Evolutionary conservation across 2,888 invertebrate species (phyloP).

Genomic region (Cheiracanthium punctorium): DNA sequence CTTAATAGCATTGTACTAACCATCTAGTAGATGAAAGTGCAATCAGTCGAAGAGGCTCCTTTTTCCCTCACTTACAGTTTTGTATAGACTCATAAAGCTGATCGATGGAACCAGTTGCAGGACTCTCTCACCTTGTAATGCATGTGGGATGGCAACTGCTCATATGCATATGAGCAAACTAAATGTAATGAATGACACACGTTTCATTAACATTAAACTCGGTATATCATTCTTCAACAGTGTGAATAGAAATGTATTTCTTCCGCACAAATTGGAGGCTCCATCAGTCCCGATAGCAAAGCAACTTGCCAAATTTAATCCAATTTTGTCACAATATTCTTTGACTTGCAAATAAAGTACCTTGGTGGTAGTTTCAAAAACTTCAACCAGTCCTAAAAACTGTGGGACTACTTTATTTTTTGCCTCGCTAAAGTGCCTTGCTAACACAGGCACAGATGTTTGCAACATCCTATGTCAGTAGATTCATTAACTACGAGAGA

Average conservation of each 20-base stretch:
- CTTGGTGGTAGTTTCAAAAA: neutral
- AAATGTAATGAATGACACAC: slow-evolving; percentile 1
- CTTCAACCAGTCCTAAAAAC: neutral
- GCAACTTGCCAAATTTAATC: neutral
- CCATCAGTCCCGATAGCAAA: neutral
- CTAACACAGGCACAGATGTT: neutral
- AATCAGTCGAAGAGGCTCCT: neutral
- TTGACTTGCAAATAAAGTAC: neutral
- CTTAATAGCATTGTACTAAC: neutral
- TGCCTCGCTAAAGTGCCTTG: neutral
- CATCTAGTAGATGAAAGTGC: neutral
- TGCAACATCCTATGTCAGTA: neutral
- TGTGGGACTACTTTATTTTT: neutral
- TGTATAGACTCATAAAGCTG: neutral
- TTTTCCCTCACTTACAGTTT: neutral
- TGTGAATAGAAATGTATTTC: neutral
- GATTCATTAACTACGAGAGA: neutral
- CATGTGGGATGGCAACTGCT: neutral
- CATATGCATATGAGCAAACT: neutral
- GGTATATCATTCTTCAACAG: neutral
- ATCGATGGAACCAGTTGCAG: slow-evolving; percentile 18
- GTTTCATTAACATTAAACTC: neutral
- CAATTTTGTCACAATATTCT: no score
- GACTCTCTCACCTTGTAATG: neutral
- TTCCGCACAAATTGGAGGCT: neutral